Evolutionary conservation across 2,888 invertebrate genomes (phyloP).

Genomic region (Chouioia cunea): DNA sequence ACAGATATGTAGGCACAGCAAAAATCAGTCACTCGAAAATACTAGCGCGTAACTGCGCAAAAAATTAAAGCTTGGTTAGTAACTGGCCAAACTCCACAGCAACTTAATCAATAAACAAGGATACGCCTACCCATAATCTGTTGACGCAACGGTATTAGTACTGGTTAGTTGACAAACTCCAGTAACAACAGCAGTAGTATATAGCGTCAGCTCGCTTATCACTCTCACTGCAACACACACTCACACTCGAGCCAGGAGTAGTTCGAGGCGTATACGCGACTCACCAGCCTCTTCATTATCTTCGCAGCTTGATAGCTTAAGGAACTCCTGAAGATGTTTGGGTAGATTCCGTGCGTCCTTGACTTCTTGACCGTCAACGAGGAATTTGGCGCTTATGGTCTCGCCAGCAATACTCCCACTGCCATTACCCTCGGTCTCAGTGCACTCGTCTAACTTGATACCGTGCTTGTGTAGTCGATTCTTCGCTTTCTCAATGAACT

Average conservation of each 20-base stretch:
- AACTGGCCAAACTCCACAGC: background rate
- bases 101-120: no score
- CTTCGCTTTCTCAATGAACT: constrained; percentile 83
- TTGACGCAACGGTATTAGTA: constrained; percentile 17
- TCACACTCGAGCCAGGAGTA: constrained; percentile 4
- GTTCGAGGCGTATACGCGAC: background rate
- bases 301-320: constrained; percentile 73
- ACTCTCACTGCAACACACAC: constrained; percentile 1
- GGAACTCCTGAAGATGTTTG: constrained; percentile 84
- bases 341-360: constrained; percentile 78
- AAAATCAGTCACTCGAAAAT: no score
- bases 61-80: constrained; percentile 5
- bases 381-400: constrained; percentile 68
- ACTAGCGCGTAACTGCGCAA: no score
- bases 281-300: constrained; percentile 55
- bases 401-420: constrained; percentile 52
- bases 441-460: constrained; percentile 75
- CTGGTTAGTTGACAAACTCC: constrained; percentile 18
- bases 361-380: constrained; percentile 77
- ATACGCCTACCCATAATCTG: no score
- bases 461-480: constrained; percentile 79
- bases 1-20: no score
- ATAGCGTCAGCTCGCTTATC: no score
- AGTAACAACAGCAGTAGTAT: background rate
- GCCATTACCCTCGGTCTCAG: constrained; percentile 53